These are phyloP conservation scores for Oreochromis niloticus DNA, from an alignment of 2,113 vertebrate species.

Conservation along the genomic window DNA sequence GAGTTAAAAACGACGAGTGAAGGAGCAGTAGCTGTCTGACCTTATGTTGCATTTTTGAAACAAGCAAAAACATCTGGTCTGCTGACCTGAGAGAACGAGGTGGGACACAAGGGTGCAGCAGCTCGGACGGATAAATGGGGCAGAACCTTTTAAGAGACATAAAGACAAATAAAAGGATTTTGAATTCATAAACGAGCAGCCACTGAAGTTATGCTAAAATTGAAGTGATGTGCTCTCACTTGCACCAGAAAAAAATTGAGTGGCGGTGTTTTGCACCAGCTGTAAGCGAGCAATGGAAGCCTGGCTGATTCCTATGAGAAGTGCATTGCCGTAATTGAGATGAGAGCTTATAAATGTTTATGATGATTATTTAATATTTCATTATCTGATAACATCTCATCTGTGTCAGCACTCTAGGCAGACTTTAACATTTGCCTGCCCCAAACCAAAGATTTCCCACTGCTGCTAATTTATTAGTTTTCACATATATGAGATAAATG, in stretches of 20 bases:
- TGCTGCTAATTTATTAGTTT: background rate
- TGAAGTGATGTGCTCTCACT: background rate
- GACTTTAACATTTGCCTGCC: background rate
- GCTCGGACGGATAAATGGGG: fast-evolving
- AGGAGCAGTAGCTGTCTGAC: background rate
- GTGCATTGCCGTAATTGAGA: background rate
- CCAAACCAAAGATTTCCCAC: background rate
- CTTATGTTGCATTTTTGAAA: fast-evolving
- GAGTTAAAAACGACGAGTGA: background rate
- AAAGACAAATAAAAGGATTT: background rate
- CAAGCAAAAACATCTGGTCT: background rate
- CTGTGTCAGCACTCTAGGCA: background rate
- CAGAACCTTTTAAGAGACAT: background rate
- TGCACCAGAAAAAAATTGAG: background rate
- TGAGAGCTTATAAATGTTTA: background rate
- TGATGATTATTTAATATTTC: background rate
- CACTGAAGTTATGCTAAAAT: background rate
- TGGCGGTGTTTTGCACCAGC: background rate
- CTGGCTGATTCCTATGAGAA: background rate
- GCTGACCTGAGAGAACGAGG: too few relatives aligned
- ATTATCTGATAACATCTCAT: background rate
- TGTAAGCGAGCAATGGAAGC: background rate
- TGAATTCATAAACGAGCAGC: background rate
- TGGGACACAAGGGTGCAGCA: background rate
- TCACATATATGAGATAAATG: background rate